Percentiles rank a stretch among this genome's conserved stretches.
phyloP scores from a whole-genome alignment of 2,888 invertebrate species.

The Strigamia transsilvanica region DNA sequence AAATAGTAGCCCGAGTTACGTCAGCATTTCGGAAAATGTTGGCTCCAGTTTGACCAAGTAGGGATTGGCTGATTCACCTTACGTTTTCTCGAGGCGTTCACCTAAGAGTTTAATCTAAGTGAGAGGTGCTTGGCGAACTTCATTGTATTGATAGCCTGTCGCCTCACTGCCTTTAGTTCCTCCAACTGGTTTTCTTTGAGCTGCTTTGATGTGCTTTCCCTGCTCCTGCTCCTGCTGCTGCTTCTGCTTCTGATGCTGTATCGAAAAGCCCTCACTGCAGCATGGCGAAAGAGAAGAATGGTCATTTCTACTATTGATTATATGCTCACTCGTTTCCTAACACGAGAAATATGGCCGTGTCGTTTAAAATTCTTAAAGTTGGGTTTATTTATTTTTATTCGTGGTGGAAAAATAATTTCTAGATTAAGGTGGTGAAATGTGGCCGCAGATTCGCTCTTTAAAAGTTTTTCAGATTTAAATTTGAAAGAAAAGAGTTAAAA shows the following conservation, averaged over 20 bases:
- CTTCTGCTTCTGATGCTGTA: constrained; percentile 23
- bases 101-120: constrained; percentile 49
- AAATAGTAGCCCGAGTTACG: constrained; percentile 40
- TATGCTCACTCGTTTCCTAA: not conserved
- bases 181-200: constrained; percentile 34
- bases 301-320: constrained; percentile 41
- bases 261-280: constrained; percentile 37
- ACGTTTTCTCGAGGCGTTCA: constrained; percentile 22
- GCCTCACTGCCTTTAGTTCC: constrained; percentile 41
- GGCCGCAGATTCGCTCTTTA: not conserved
- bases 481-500: not conserved
- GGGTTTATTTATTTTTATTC: not conserved
- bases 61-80: constrained; percentile 40
- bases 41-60: constrained; percentile 6
- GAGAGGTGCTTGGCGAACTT: constrained; percentile 49
- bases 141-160: constrained; percentile 47
- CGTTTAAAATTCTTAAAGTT: not conserved
- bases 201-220: constrained; percentile 38
- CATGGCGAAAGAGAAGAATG: not conserved
- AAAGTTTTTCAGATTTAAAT: not conserved
- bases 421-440: not conserved
- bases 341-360: not conserved
- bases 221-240: not conserved
- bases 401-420: not conserved
- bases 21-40: constrained; percentile 32